Base-by-base conservation (phyloP, 2,797 vertebrate genomes). In the Chiloscyllium punctatum region DNA sequence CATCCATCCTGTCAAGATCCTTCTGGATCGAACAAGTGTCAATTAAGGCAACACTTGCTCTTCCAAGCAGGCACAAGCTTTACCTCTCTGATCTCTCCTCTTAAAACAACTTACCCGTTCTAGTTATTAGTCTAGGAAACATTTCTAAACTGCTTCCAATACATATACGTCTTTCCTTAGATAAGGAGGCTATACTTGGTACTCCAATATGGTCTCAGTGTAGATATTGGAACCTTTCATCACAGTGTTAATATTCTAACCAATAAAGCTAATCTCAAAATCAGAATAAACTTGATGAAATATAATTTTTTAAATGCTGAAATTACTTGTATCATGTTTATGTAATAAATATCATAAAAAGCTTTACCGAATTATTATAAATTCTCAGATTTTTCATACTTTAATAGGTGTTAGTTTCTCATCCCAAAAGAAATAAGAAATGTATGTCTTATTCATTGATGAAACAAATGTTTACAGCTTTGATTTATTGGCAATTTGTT, bases 401-500 rank as follows among this genome's bases (percentile, higher is more conserved):
- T 91, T 92, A 21, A 25, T 42, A 13, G 23, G 18, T 42, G 8
- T 84, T 48, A 48, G 82, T 48, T 37, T 42, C 42, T 27, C n/a
- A 92, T 69, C 66, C 8, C 21, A 69, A 53, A 42, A 92, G n/a
- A n/a, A 92, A 37, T 2, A 68, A 37, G n/a, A 42, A 92, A 92
- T 27, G 82, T 84, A 9, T 48, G 9, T 84, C 21, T 48, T 42
- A 8, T 92, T 69, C n/a, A 69, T 42, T 42, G 21, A 68, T 92
- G n/a, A 92, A 92, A 51, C n/a, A 69, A 21, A 92, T 92, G 90
- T 27, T 92, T 92, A 37, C 21, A 25, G 68, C 37, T 37, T 92
- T 92, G 62, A 92, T 92, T 91, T 91, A 91, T 66, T 91, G 57
- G 57, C 33, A 91, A 66, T 66, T n/a, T 91, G 30, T 77, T 33